Evolutionary conservation across 2,113 vertebrate species (phyloP), one percentile per base, ranked within the genome.

Genomic region (Eupsittula cactorum): DNA sequence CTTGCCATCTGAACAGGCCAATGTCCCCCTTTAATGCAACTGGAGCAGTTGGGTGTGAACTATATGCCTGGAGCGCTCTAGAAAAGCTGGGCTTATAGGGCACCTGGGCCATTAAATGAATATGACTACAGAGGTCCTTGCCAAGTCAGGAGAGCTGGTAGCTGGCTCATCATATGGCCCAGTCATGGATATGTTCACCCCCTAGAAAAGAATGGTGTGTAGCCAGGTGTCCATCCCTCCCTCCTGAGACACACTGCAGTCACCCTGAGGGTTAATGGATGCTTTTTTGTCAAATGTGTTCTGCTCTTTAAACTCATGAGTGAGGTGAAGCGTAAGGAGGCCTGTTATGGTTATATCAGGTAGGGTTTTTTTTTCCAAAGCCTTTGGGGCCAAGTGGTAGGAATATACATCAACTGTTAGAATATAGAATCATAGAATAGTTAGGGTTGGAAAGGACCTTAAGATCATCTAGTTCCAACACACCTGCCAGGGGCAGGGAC

Each of bases 131-230:
- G 16, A 37, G n/a, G 27, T 70, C 49, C 49, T 77, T 74, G 41
- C 35, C 59, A 57, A 33, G 59, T 31, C 44, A 76, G 71, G 63
- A 57, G 31, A 53, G 39, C 27, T 20, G 31, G n/a, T 55, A 55
- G 23, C 62, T 91, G 62, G 41, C 28, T 73, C 11, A 57, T 82
- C 37, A 7, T 79, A 21, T 7, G 29, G 23, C 52, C 39, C 11
- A 19, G 0, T 67, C 19, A 10, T 37, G n/a, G 46, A 2, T 84
- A 1, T 11, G 4, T 52, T 90, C 37, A 53, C 17, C 20, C 24
- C 25, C 42, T 92, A 39, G 69, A 46, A 87, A 35, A 53, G 24
- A 47, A 52, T 4, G 28, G 13, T 29, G 11, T 81, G 13, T 49
- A 31, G 35, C n/a, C 21, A 20, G 16, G 9, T 71, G 74, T 75